A percentile compares a stretch with the other conserved stretches of the same genome.
Evolutionary conservation across 2,113 vertebrate genomes (phyloP).

Genomic region (Sander lucioperca): DNA sequence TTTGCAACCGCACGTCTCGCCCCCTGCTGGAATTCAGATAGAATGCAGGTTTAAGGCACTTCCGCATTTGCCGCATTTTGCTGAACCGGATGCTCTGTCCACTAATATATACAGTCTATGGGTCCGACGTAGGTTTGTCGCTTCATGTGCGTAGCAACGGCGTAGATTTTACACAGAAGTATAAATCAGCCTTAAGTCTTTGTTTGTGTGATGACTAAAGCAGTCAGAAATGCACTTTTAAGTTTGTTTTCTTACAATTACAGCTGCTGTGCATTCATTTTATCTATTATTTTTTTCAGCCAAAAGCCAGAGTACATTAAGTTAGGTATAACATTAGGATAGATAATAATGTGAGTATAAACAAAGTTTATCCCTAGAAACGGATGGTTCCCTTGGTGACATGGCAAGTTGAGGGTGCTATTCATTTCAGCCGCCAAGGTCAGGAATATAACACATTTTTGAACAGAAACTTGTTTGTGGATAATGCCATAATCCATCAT

Average conservation of each 20-base stretch:
- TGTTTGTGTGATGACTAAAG: not conserved
- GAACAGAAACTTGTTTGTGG: slow-evolving; percentile 52
- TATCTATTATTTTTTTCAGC: not conserved
- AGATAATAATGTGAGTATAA: not conserved
- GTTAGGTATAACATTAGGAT: not conserved
- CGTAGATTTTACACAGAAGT: too few relatives aligned
- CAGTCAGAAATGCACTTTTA: not conserved
- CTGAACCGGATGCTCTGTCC: too few relatives aligned
- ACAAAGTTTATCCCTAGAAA: not conserved
- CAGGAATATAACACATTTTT: slow-evolving; percentile 51
- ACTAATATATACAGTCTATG: too few relatives aligned
- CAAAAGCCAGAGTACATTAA: not conserved
- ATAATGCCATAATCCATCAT: slow-evolving; percentile 65
- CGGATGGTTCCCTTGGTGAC: slow-evolving; percentile 5
- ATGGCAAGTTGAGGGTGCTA: slow-evolving; percentile 11
- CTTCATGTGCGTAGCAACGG: too few relatives aligned
- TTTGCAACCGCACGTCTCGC: too few relatives aligned
- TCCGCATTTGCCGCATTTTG: too few relatives aligned
- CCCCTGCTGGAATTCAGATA: too few relatives aligned
- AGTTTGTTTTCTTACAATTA: not conserved
- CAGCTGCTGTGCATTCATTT: not conserved
- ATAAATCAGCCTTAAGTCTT: not conserved
- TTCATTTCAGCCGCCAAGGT: slow-evolving; percentile 57
- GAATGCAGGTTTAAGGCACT: too few relatives aligned
- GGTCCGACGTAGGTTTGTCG: too few relatives aligned